These are phyloP conservation scores for Coregonus suidteri DNA, from an alignment of 2,797 vertebrate genomes.

Conservation along the genomic window DNA sequence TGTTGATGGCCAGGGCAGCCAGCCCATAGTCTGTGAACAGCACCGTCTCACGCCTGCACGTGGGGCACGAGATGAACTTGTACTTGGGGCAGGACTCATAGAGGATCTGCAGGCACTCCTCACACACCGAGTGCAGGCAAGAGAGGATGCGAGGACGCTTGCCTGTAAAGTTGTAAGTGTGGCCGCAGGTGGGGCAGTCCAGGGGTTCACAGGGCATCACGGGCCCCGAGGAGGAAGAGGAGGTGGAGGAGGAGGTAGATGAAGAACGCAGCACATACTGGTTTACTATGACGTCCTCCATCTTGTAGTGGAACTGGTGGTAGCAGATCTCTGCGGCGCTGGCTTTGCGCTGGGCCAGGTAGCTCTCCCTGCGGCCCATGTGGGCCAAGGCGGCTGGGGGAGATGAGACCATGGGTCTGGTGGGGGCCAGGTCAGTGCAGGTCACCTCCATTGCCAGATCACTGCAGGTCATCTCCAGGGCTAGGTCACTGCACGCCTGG, in stretches of 20 bases:
- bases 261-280: conserved; percentile 90
- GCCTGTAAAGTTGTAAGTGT: conserved; percentile 94
- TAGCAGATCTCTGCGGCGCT: conserved; percentile 88
- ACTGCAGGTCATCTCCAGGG: conserved; percentile 63
- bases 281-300: conserved; percentile 96
- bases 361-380: conserved; percentile 71
- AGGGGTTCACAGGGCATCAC: conserved; percentile 89
- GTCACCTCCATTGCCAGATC: conserved; percentile 72
- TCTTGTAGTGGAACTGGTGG: conserved; percentile 94
- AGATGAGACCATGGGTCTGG: conserved; percentile 71
- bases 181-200: conserved; percentile 96
- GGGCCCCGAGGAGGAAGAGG: conserved; percentile 74
- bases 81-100: conserved; percentile 99
- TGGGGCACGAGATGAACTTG: conserved; percentile 99
- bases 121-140: conserved; percentile 97
- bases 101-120: conserved; percentile 98
- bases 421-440: conserved; percentile 54
- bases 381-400: conserved; percentile 73
- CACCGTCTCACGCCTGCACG: conserved; percentile 95
- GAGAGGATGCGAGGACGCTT: conserved; percentile 96
- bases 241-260: conserved; percentile 69
- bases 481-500: conserved; percentile 93
- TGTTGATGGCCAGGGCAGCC: conserved; percentile 96
- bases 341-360: conserved; percentile 85
- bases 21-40: conserved; percentile 98